Evolutionary conservation across 2,888 invertebrate genomes (phyloP), one percentile per base, ranked within the genome.

Genomic region (Bhutanitis thaidina): DNA sequence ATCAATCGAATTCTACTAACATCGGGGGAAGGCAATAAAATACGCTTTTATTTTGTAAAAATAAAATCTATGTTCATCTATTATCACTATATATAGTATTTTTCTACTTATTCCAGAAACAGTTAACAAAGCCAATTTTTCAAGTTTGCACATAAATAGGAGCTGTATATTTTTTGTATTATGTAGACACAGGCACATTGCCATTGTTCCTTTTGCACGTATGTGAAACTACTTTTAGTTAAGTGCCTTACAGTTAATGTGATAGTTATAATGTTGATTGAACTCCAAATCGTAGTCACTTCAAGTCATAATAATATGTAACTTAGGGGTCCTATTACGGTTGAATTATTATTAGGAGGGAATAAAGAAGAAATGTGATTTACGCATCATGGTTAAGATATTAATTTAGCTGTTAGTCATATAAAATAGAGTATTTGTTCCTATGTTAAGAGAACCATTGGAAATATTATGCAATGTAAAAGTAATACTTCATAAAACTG

Each of bases 11-110:
- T 70, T 69, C 66, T 67, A 73, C 64, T 71, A 77, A 68, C 87
- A 86, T 83, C 87, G 91, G 92, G 92, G 92, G 92, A 92, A 92
- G 92, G 92, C 92, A 92, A 92, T 91, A 90, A 90, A 91, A 90
- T 92, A 92, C 92, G 92, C 92, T 92, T 92, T 84, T 86, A 86
- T 84, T 67, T 81, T 79, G 75, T 84, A 81, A 79, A 78, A 78
- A 58, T 77, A 66, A 74, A 74, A 77, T 67, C 71, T 71, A 77
- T 66, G 65, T 69, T 71, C 69, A 65, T 46, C 46, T 38, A 51
- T 40, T 37, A 43, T 55, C n/a, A n/a, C n/a, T 56, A 56, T 58
- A 57, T 57, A 59, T 38, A 53, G 16, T 43, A 41, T 36, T 43
- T 50, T 43, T 43, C 52, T 47, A 52, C 52, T 37, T 48, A 35